Evolutionary conservation across 2,113 vertebrate genomes (phyloP).

Genomic region (Cynoglossus semilaevis): DNA sequence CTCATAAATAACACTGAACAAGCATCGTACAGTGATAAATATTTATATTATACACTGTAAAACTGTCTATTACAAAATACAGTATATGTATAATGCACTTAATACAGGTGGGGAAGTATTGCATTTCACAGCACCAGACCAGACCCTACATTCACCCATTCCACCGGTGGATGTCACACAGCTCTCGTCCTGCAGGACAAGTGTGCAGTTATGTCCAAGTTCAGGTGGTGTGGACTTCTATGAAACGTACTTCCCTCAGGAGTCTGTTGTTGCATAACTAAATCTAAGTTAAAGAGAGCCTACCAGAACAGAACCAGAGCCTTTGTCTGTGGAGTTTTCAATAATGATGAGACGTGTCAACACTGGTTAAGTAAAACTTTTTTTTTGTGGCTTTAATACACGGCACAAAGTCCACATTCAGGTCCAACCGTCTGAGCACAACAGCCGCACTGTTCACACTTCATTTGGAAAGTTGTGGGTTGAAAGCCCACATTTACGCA

Average conservation of each 20-base stretch:
- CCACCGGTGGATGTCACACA: constrained; percentile 14
- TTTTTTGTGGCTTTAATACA: constrained; percentile 48
- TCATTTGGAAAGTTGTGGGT: constrained; percentile 28
- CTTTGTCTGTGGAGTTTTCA: constrained; percentile 28
- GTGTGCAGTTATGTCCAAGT: constrained; percentile 47
- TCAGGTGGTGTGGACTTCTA: constrained; percentile 54
- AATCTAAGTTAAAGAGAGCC: constrained; percentile 66
- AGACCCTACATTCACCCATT: constrained; percentile 35
- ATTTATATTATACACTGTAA: constrained; percentile 73
- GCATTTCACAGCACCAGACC: constrained; percentile 65
- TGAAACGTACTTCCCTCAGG: constrained; percentile 64
- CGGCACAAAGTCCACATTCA: neutral
- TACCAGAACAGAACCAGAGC: constrained; percentile 51
- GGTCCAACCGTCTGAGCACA: constrained; percentile 10
- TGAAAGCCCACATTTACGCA: constrained; percentile 2
- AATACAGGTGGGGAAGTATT: constrained; percentile 68
- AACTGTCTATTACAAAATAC: constrained; percentile 79
- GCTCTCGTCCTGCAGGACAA: constrained; percentile 13
- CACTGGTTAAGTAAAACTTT: constrained; percentile 15
- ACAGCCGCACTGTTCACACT: constrained; percentile 26
- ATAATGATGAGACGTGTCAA: constrained; percentile 13
- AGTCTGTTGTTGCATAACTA: constrained; percentile 75
- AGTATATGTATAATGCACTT: constrained; percentile 80
- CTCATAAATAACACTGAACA: constrained; percentile 81
- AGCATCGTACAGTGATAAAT: constrained; percentile 78